Evolutionary conservation across 2,113 vertebrate genomes (phyloP).

Genomic region (Arizona elegans): DNA sequence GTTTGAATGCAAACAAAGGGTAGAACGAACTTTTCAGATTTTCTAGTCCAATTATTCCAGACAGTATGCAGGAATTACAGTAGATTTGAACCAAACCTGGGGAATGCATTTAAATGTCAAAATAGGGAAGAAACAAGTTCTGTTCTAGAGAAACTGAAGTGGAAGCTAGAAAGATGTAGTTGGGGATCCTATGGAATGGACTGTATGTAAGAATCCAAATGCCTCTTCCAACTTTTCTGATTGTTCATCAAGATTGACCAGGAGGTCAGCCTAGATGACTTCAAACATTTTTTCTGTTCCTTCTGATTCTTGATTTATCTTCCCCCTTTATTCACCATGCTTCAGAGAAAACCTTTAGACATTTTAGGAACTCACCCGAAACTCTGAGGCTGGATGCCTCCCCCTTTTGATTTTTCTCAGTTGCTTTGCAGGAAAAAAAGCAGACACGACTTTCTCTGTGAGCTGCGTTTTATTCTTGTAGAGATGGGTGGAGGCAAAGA

Average conservation of each 20-base stretch:
- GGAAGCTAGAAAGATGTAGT: not conserved
- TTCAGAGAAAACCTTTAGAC: not conserved
- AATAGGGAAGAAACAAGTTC: not conserved
- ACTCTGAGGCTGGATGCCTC: too few species aligned
- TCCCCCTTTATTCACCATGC: not conserved
- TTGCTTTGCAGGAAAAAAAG: not conserved
- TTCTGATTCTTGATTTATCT: too few species aligned
- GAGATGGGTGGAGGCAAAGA: not conserved
- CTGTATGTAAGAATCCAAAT: not conserved
- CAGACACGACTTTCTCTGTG: not conserved
- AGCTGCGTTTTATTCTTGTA: not conserved
- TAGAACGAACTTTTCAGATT: not conserved
- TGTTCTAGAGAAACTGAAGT: not conserved
- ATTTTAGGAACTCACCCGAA: not conserved
- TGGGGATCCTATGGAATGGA: not conserved
- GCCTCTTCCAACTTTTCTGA: not conserved
- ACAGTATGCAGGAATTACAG: not conserved
- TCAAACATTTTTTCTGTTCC: not conserved
- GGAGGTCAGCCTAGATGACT: not conserved
- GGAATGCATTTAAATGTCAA: not conserved
- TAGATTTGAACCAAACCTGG: not conserved
- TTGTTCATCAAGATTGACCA: not conserved
- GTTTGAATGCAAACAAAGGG: not conserved
- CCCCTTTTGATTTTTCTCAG: not conserved
- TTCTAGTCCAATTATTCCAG: not conserved